These are phyloP conservation scores for Cricetomys ansorgei DNA, from an alignment of 2,113 vertebrate species.

Conservation along the genomic window DNA sequence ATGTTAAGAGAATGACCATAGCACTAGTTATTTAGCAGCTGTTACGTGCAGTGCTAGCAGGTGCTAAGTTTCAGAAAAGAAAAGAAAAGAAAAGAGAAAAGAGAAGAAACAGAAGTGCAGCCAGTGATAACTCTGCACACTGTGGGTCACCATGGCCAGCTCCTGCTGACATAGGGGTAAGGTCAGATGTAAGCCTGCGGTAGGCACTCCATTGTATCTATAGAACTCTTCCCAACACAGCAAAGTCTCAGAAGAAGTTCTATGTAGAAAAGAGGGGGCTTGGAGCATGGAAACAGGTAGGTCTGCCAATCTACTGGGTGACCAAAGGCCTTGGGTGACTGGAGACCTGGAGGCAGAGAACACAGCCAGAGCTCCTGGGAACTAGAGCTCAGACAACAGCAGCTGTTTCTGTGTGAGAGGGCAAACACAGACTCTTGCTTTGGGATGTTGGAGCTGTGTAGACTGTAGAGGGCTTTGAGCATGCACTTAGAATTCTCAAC, in stretches of 20 bases:
- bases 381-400: not conserved
- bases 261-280: not conserved
- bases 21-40: not conserved
- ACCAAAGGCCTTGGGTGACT: not conserved
- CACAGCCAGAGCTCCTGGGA: not conserved
- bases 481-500: not conserved
- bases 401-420: not conserved
- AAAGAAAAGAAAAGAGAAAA: not conserved
- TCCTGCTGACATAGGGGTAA: not conserved
- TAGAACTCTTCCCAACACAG: not conserved
- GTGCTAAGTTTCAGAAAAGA: not conserved
- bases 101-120: not conserved
- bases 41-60: not conserved
- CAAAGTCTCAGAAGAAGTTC: not conserved
- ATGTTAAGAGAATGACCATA: not conserved
- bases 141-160: not conserved
- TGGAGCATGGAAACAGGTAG: not conserved
- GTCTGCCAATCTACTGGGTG: not conserved
- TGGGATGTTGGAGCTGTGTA: not conserved
- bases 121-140: not conserved
- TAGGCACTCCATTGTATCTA: not conserved
- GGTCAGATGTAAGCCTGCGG: no score
- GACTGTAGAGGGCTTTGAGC: not conserved
- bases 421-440: not conserved
- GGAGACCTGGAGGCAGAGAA: not conserved